Base-by-base conservation (phyloP, 2,888 invertebrate genomes). In the Trichopria drosophilae region DNA sequence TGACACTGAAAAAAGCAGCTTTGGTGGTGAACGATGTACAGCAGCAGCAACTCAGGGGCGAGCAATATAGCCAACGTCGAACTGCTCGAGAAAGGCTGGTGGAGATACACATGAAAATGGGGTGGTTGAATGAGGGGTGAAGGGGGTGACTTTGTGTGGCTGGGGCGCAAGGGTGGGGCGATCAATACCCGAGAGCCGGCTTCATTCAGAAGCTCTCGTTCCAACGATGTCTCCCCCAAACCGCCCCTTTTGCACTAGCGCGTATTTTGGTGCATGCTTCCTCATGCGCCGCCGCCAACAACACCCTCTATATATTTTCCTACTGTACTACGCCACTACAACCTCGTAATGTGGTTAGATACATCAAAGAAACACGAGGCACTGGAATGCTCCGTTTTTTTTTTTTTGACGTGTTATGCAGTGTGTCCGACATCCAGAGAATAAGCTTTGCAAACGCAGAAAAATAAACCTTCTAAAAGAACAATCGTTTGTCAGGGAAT, bases 131-230 rank as follows among this genome's bases (percentile, higher is more conserved):
- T 22, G 26, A 23, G 24, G 29, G 23, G 51, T 48, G 37, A 36
- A 35, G 23, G 53, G 34, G 53, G 51, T 41, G 51, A n/a, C n/a
- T n/a, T n/a, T 39, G 55, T 32, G 34, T 39, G 31, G 23, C 22
- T 40, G 31, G 37, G 26, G 12, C n/a, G 40, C 61, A 62, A 68
- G 70, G 68, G 65, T 71, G 71, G 68, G 68, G 63, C 69, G 71
- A 71, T 71, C 71, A 69, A 71, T 71, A 71, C 68, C 34, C 32
- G 18, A 34, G 31, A 31, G 55, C 64, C 62, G 61, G 58, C 66
- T 66, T 66, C 67, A 65, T 66, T 64, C 65, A 66, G 60, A n/a
- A n/a, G 40, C 40, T 15, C 28, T n/a, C n/a, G n/a, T 28, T 10
- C 13, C 3, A 3, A 15, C 6, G 35, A 35, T 53, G 61, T 53